Evolutionary conservation across 2,888 invertebrate genomes (phyloP).

Genomic region (Ormyrus thymus): DNA sequence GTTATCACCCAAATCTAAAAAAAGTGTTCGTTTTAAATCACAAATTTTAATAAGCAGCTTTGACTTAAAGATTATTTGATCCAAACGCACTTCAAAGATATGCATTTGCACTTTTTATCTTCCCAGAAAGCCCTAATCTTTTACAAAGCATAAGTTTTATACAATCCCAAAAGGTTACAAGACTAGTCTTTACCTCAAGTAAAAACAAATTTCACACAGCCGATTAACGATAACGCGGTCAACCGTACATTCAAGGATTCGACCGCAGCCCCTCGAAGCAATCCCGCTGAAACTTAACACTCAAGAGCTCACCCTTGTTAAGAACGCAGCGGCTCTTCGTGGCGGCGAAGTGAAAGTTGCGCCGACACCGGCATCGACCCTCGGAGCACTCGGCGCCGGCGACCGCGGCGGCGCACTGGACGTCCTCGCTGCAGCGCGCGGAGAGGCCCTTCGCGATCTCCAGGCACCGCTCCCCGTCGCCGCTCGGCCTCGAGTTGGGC

Average conservation of each 20-base stretch:
- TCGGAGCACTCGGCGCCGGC: conserved; percentile 12
- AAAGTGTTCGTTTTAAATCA: not conserved
- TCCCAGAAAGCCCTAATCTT: too few species aligned
- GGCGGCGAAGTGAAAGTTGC: conserved; percentile 6
- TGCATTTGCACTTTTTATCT: too few species aligned
- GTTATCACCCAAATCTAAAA: conserved; percentile 33
- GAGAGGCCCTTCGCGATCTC: not conserved
- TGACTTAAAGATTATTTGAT: too few species aligned
- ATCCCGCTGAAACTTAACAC: too few species aligned
- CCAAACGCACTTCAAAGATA: too few species aligned
- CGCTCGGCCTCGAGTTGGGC: not conserved
- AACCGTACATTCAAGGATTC: too few species aligned
- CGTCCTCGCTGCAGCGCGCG: not conserved
- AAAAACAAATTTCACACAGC: too few species aligned
- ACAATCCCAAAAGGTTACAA: too few species aligned
- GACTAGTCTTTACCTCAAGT: too few species aligned
- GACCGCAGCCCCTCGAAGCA: too few species aligned
- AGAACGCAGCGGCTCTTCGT: conserved; percentile 15
- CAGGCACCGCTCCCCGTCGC: conserved; percentile 15
- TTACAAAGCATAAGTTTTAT: too few species aligned
- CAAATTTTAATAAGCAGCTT: not conserved
- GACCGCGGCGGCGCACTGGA: conserved; percentile 18
- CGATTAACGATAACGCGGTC: too few species aligned
- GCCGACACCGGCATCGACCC: conserved; percentile 17
- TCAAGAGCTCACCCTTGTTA: conserved; percentile 28